phyloP scores from a whole-genome alignment of 1,140 invertebrate species.

The Catajapyx aquilonaris region DNA sequence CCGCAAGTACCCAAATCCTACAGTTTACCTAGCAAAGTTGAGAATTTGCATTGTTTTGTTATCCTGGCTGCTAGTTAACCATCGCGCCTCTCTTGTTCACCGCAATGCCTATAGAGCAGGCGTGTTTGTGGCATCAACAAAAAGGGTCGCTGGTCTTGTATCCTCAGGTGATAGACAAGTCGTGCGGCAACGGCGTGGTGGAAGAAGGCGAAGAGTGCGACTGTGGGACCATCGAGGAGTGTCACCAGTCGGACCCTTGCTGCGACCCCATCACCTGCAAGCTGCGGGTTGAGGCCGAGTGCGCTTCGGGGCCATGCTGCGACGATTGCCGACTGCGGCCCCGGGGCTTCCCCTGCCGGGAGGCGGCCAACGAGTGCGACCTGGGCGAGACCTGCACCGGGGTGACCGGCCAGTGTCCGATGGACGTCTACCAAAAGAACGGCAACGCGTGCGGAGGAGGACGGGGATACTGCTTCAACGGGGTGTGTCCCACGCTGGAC shows the following conservation, averaged over 20 bases:
- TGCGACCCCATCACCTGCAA: slow-evolving; percentile 91
- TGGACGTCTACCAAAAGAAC: slow-evolving; percentile 75
- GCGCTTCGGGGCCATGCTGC: slow-evolving; percentile 79
- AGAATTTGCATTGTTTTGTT: too few species aligned
- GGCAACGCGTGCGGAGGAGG: slow-evolving; percentile 51
- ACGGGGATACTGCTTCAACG: slow-evolving; percentile 72
- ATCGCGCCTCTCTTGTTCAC: too few species aligned
- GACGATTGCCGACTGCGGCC: slow-evolving; percentile 60
- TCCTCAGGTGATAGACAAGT: slow-evolving; percentile 8
- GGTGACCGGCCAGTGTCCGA: slow-evolving; percentile 61
- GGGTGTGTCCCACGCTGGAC: slow-evolving; percentile 66
- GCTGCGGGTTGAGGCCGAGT: slow-evolving; percentile 72
- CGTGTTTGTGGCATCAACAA: too few species aligned
- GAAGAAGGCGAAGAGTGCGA: slow-evolving; percentile 91
- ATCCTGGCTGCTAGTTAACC: too few species aligned
- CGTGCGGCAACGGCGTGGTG: slow-evolving; percentile 82
- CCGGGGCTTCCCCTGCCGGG: slow-evolving; percentile 55
- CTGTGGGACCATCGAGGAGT: slow-evolving; percentile 69
- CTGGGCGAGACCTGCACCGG: slow-evolving; percentile 81
- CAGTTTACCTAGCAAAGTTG: too few species aligned
- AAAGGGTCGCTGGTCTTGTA: slow-evolving; percentile 3
- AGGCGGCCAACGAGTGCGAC: slow-evolving; percentile 77
- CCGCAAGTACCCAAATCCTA: too few species aligned
- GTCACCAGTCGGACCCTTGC: slow-evolving; percentile 64
- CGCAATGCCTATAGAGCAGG: too few species aligned